phyloP scores from a whole-genome alignment of 2,888 invertebrate genomes.

The Lasius platythorax region DNA sequence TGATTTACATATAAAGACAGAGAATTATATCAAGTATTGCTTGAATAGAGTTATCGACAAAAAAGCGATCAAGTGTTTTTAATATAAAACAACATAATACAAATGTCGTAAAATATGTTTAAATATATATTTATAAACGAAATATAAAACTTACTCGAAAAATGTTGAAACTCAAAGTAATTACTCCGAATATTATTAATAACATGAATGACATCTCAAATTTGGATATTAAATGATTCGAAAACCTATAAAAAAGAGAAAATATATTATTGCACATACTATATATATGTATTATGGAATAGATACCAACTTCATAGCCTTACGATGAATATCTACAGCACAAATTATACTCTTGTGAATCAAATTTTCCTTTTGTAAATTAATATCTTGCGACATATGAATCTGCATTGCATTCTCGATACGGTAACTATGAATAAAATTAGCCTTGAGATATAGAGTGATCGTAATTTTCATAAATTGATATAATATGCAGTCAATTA shows the following conservation, averaged over 20 bases:
- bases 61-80: not conserved
- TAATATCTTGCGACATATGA: not conserved
- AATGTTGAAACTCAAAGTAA: not conserved
- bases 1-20: no score
- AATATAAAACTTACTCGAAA: conserved; percentile 6
- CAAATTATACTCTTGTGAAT: not conserved
- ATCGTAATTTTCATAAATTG: not conserved
- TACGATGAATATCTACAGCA: conserved; percentile 31
- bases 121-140: not conserved
- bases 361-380: not conserved
- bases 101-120: not conserved
- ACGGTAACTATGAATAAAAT: conserved; percentile 12
- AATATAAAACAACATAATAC: not conserved
- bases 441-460: not conserved
- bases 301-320: conserved; percentile 18
- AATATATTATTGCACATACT: not conserved
- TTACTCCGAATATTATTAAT: not conserved
- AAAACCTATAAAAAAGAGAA: not conserved
- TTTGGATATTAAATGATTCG: not conserved
- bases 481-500: not conserved
- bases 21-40: no score
- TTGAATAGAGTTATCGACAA: not conserved
- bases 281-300: not conserved
- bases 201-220: not conserved
- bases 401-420: not conserved